Evolutionary conservation across 2,888 invertebrate species (phyloP).

Genomic region (Ectropis crepuscularia): DNA sequence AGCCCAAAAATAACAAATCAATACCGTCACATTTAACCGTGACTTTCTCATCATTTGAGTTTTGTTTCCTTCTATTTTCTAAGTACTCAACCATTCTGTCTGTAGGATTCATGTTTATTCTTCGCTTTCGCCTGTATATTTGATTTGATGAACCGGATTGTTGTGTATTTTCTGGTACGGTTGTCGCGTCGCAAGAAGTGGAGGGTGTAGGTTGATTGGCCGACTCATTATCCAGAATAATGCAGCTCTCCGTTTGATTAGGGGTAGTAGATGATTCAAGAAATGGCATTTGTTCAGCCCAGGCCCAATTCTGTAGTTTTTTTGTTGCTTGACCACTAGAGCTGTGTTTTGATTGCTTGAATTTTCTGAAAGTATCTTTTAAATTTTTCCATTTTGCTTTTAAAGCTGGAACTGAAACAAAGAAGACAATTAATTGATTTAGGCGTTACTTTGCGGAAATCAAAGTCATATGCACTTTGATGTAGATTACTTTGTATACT

Average conservation of each 20-base stretch:
- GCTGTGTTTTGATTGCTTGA: constrained; percentile 11
- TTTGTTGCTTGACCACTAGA: constrained; percentile 21
- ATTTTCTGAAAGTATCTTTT: constrained; percentile 25
- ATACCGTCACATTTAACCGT: constrained; percentile 35
- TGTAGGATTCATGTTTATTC: constrained; percentile 27
- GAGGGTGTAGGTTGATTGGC: constrained; percentile 1
- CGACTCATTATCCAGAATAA: constrained; percentile 27
- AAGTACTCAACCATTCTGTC: constrained; percentile 34
- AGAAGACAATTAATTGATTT: constrained; percentile 14
- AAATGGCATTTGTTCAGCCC: constrained; percentile 36
- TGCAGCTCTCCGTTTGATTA: constrained; percentile 29
- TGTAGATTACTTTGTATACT: no score
- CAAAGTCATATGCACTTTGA: no score
- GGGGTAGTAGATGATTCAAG: constrained; percentile 24
- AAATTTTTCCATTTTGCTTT: constrained; percentile 30
- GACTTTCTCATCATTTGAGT: constrained; percentile 33
- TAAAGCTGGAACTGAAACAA: constrained; percentile 30
- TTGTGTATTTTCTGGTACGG: constrained; percentile 27
- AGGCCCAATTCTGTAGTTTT: constrained; percentile 33
- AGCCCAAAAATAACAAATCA: constrained; percentile 34
- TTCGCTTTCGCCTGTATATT: no score
- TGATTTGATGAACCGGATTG: constrained; percentile 14
- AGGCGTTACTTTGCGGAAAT: no score
- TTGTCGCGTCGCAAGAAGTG: no score
- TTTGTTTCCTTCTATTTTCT: constrained; percentile 34